Conservation (phyloP, 2,797 vertebrate species). For the Centroberyx gerrardi region DNA sequence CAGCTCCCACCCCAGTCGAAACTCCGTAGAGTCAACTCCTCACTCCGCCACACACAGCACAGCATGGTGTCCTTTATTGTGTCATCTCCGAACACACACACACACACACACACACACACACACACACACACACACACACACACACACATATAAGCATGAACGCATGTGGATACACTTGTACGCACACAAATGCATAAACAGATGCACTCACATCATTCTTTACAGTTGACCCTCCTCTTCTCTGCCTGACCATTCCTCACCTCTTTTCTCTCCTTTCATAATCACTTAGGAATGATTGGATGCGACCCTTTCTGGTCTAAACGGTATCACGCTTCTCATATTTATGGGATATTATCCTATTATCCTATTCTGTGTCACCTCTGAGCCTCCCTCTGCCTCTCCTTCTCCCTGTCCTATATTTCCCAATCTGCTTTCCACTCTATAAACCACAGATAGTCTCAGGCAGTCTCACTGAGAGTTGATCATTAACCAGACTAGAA, state of each 20-base stretch:
- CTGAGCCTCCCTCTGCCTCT: slow-evolving; percentile 14
- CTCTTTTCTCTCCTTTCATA: background rate
- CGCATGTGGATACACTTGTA: background rate
- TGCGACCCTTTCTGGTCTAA: background rate
- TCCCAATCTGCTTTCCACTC: slow-evolving; percentile 33
- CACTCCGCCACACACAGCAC: background rate
- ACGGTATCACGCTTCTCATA: background rate
- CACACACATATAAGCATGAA: slow-evolving; percentile 15
- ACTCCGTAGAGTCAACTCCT: slow-evolving; percentile 35
- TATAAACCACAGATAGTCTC: background rate
- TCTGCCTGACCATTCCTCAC: no score
- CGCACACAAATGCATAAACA: background rate
- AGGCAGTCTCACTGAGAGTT: slow-evolving; percentile 52
- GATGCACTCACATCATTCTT: background rate
- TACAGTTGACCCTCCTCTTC: no score
- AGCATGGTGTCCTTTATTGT: background rate
- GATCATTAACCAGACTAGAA: slow-evolving; percentile 39
- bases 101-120: slow-evolving; percentile 3
- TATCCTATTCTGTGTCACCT: background rate
- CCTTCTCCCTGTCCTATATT: slow-evolving; percentile 28
- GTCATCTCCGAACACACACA: background rate
- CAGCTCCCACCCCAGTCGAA: slow-evolving; percentile 31
- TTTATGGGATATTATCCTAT: background rate
- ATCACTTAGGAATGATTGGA: background rate
- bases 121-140: slow-evolving; percentile 1